Base-by-base conservation (phyloP, 1,140 invertebrate genomes). In the Bombus fervidus region DNA sequence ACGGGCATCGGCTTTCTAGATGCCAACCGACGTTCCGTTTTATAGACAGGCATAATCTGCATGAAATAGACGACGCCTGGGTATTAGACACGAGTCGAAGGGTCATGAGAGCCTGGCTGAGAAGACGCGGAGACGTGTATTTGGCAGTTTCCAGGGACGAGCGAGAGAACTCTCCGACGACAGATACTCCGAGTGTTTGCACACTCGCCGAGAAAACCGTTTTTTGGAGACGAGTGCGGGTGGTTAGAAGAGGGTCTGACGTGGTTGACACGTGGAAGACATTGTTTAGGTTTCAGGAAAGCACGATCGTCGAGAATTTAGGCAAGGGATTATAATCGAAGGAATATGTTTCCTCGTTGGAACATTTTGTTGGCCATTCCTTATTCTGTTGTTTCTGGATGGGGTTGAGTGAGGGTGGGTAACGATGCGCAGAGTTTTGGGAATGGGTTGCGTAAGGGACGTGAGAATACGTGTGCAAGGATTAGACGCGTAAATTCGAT, bases 121-220 rank as follows among this genome's bases (percentile, higher is more conserved):
- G 47, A 53, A 53, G 47, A 53, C 22, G 62, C 2, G 43, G 12
- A 31, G 31, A 25, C 62, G 39, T 39, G 66, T 57, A 34, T 72
- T 72, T 69, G 43, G 66, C 47, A 81, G 79, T 72, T 72, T 31
- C 6, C 15, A 1, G 37, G 68, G 64, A 57, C 39, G 22, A 47
- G 15, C 22, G 15, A 10, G 37, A 69, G 78, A n/a, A 31, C 43
- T 57, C 31, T 53, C 18, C 28, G 43, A 39, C 77, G 62, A 59
- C 53, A 28, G 59, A 79, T 66, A 68, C 25, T 31, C 5, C 6
- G 62, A 68, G 62, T 66, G 77, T 79, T 79, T 79, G 34, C 79
- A 57, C 43, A 34, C 15, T 39, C 10, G 43, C 15, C 28, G n/a
- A 71, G 34, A 2, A 43, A 81, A 72, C 25, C 37, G 39, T 72